A percentile compares a stretch with the other conserved stretches of the same genome.
Evolutionary conservation across 2,888 invertebrate species (phyloP).

Genomic region (Podotricha telesiphe): DNA sequence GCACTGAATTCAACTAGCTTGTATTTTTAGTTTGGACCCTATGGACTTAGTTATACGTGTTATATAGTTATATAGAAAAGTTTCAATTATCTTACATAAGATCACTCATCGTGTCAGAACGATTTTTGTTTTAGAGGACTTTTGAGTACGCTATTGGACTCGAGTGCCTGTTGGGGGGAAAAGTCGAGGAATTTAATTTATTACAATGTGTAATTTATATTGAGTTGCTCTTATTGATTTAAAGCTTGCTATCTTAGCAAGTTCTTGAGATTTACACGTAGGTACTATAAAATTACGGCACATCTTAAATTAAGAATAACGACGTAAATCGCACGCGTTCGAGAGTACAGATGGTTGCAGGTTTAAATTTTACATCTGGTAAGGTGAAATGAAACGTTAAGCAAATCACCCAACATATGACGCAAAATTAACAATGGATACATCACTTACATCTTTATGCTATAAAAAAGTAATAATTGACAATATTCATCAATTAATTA

Average conservation of each 20-base stretch:
- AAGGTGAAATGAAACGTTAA: too few species aligned
- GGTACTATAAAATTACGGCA: background rate
- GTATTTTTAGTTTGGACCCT: slow-evolving; percentile 27
- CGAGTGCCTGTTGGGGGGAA: slow-evolving; percentile 11
- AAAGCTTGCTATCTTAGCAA: background rate
- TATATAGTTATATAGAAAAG: slow-evolving; percentile 17
- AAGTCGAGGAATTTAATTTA: slow-evolving; percentile 9
- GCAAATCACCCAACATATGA: too few species aligned
- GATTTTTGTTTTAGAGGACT: slow-evolving; percentile 36
- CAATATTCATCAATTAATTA: too few species aligned
- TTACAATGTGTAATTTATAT: slow-evolving; percentile 10
- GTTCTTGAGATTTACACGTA: background rate
- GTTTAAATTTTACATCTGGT: background rate
- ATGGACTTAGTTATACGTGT: slow-evolving; percentile 13
- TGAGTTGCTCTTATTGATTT: slow-evolving; percentile 2
- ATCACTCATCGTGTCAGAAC: slow-evolving; percentile 31
- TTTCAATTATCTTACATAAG: slow-evolving; percentile 31
- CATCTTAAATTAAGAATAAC: too few species aligned
- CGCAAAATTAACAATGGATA: too few species aligned
- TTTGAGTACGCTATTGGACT: slow-evolving; percentile 24
- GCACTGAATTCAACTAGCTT: slow-evolving; percentile 54
- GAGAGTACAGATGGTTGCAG: background rate
- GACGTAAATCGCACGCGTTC: too few species aligned
- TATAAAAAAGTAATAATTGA: too few species aligned
- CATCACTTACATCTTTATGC: too few species aligned